phyloP scores from a whole-genome alignment of 2,797 vertebrate genomes.

The Jordanella pulchra region DNA sequence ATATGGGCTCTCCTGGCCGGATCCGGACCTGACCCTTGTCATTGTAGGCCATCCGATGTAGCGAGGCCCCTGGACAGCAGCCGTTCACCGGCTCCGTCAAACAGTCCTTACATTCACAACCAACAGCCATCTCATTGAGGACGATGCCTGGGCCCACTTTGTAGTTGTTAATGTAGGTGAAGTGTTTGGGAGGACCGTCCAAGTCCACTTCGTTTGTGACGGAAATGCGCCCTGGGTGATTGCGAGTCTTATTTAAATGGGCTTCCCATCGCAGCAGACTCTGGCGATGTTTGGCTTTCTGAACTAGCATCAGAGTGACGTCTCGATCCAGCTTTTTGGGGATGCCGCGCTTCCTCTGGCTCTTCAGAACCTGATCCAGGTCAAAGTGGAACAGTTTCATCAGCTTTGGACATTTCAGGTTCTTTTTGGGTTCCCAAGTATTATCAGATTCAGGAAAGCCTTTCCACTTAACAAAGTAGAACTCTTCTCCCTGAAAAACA shows the following conservation, averaged over 20 bases:
- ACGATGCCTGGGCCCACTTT: constrained; percentile 84
- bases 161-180: constrained; percentile 90
- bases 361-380: constrained; percentile 78
- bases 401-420: constrained; percentile 85
- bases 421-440: constrained; percentile 88
- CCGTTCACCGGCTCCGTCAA: constrained; percentile 77
- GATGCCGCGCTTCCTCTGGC: constrained; percentile 56
- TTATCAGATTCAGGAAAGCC: constrained; percentile 82
- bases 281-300: constrained; percentile 85
- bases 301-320: constrained; percentile 73
- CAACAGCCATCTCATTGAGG: constrained; percentile 82
- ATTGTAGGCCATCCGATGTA: constrained; percentile 87
- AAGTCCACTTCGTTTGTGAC: constrained; percentile 90
- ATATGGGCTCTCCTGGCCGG: constrained; percentile 87
- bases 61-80: constrained; percentile 87
- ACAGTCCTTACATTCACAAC: constrained; percentile 89
- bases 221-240: constrained; percentile 85
- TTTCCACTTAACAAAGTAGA: constrained; percentile 91
- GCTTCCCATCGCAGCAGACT: constrained; percentile 83
- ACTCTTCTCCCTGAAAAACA: constrained; percentile 81
- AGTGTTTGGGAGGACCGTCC: constrained; percentile 85
- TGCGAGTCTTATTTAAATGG: constrained; percentile 84
- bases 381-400: constrained; percentile 87
- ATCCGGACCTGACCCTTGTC: constrained; percentile 84
- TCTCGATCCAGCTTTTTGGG: constrained; percentile 76